Conservation (phyloP, 2,113 vertebrate species). For the Indicator maculatus region DNA sequence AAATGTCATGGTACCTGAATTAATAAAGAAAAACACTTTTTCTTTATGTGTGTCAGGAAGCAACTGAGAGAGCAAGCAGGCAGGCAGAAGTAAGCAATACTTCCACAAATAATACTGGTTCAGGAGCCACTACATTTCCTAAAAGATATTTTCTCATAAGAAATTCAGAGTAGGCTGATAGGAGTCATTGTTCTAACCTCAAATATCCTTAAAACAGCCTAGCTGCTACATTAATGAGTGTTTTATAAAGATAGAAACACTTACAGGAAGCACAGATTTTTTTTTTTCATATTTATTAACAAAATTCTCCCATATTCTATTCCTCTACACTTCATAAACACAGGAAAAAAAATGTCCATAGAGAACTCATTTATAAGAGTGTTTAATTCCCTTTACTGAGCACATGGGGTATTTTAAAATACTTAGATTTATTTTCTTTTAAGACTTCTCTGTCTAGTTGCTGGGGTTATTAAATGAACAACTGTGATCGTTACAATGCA, state of each 20-base stretch:
- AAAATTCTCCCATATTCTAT: background rate
- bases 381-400: conserved; percentile 1
- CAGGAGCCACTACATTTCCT: background rate
- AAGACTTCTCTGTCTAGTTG: background rate
- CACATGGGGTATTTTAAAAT: conserved; percentile 10
- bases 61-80: background rate
- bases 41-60: background rate
- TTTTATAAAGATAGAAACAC: background rate
- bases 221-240: background rate
- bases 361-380: background rate
- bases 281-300: background rate
- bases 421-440: background rate
- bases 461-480: conserved; percentile 17
- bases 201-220: background rate
- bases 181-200: background rate
- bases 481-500: background rate
- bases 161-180: background rate
- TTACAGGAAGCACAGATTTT: background rate
- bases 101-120: background rate
- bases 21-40: background rate
- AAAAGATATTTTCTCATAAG: background rate
- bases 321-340: background rate
- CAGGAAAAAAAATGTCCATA: background rate
- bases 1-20: background rate
- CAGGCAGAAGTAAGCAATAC: background rate